phyloP scores from a whole-genome alignment of 2,113 vertebrate species.

The Festucalex cinctus region DNA sequence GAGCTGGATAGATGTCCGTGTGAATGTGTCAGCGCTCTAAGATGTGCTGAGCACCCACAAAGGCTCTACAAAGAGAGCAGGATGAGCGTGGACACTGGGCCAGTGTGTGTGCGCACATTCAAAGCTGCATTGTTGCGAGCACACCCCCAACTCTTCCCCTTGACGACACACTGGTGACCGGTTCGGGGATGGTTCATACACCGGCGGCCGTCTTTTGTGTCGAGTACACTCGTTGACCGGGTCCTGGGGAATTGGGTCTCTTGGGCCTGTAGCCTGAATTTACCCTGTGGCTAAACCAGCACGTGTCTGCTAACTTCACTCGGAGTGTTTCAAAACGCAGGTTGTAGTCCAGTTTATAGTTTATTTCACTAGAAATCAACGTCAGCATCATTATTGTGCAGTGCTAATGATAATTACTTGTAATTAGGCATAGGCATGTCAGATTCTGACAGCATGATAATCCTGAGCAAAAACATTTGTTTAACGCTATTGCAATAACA shows the following conservation, averaged over 20 bases:
- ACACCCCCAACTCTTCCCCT: conserved; percentile 50
- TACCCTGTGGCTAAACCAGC: conserved; percentile 33
- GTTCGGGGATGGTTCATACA: conserved; percentile 58
- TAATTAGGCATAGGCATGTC: conserved; percentile 9
- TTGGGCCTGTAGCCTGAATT: conserved; percentile 2
- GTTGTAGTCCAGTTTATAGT: conserved; percentile 15
- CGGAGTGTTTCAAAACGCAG: conserved; percentile 2
- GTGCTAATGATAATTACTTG: conserved; percentile 40
- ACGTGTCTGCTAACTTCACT: conserved; percentile 45
- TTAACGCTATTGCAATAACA: too few species aligned
- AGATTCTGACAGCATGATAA: not conserved
- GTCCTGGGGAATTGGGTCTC: not conserved
- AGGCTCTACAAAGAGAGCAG: conserved; percentile 70
- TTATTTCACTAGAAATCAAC: conserved; percentile 28
- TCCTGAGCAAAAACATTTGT: too few species aligned
- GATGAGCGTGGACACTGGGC: conserved; percentile 69
- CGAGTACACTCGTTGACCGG: conserved; percentile 29
- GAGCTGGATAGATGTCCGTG: conserved; percentile 64
- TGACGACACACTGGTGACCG: conserved; percentile 62
- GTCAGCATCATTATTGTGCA: conserved; percentile 30
- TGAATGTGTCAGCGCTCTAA: conserved; percentile 66
- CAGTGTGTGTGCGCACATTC: conserved; percentile 60
- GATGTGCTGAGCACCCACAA: conserved; percentile 68
- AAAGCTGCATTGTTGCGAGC: conserved; percentile 73
- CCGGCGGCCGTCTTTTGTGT: conserved; percentile 47